Base-by-base conservation (phyloP, 37 sponge, comb jelly and placozoan genomes). In the Beroe forskalii region DNA sequence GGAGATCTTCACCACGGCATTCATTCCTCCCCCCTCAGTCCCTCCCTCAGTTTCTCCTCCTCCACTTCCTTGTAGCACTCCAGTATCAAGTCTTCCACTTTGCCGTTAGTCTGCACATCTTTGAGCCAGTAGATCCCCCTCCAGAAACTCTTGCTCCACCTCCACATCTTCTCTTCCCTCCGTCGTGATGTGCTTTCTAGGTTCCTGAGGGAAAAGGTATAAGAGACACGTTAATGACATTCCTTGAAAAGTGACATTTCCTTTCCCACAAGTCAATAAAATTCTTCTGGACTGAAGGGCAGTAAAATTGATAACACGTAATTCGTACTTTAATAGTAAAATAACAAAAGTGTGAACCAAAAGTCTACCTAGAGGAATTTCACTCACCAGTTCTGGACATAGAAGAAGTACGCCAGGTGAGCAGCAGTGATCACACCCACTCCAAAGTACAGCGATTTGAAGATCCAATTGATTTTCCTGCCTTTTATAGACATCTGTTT, bases 121-220 rank as follows among this genome's bases (percentile, higher is more conserved):
- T 32, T n/a, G 12, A 44, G 12, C 86, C 86, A 80, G 40, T 80
- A 44, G 24, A 25, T 42, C 2, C 24, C 35, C 22, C 86, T 80
- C 86, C 86, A 80, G 55, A 39, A 43, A 42, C 86, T 17, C 55
- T 80, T 80, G 55, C 40, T 38, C 28, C 12, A 40, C 0, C 55
- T 23, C 30, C 86, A 32, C 86, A 80, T 80, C 86, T 41, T 80
- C 86, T 80, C 35, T 25, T 80, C 86, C 6, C 28, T 23, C 86
- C 42, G 28, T 9, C 24, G 12, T 1, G 86, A 43, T 2, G 44
- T 25, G 0, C 19, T 44, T 20, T 20, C 17, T 0, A 80, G 44
- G 31, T 44, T 43, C 86, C 86, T 80, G 86, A 20, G 6, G 6
- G n/a, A n/a, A n/a, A n/a, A n/a, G n/a, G n/a, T n/a, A n/a, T n/a